Percentiles rank a stretch among this genome's conserved stretches.
phyloP scores from a whole-genome alignment of 2,888 invertebrate genomes.

The Trypoxylon attenuatum region DNA sequence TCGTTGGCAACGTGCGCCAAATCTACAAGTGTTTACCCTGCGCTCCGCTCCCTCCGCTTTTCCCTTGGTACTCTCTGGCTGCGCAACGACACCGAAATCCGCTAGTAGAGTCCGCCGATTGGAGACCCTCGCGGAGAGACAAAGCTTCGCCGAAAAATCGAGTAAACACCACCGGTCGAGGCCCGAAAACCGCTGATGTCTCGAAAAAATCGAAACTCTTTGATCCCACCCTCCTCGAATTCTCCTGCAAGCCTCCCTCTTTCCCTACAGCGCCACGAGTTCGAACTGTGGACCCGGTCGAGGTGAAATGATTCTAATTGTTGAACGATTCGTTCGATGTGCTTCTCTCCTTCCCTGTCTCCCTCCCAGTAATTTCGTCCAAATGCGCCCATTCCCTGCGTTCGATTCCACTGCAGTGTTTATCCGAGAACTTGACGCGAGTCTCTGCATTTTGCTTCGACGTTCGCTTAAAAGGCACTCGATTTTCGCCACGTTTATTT shows the following conservation, averaged over 20 bases:
- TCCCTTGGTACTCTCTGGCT: not conserved
- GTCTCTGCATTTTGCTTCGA: no score
- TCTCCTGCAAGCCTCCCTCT: not conserved
- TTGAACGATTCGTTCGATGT: constrained; percentile 24
- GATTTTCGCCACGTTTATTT: no score
- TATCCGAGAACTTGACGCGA: no score
- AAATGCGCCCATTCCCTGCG: constrained; percentile 14
- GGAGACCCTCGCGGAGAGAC: constrained; percentile 31
- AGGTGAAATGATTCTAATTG: constrained; percentile 31
- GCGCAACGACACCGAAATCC: constrained; percentile 20
- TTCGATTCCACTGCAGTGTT: not conserved
- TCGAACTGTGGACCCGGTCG: not conserved
- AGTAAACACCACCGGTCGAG: constrained; percentile 26
- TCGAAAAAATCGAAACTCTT: constrained; percentile 17
- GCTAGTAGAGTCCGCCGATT: not conserved
- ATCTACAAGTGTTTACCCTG: constrained; percentile 73
- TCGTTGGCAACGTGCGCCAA: constrained; percentile 73
- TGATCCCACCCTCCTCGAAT: constrained; percentile 6
- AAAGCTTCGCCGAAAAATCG: constrained; percentile 25
- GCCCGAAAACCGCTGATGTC: constrained; percentile 40
- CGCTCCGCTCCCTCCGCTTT: constrained; percentile 22
- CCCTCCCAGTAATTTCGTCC: constrained; percentile 8
- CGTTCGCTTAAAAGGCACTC: no score
- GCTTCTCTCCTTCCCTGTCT: not conserved
- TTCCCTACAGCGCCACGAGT: not conserved